Evolutionary conservation across 2,888 invertebrate species (phyloP).

Genomic region (Lepas anatifera): DNA sequence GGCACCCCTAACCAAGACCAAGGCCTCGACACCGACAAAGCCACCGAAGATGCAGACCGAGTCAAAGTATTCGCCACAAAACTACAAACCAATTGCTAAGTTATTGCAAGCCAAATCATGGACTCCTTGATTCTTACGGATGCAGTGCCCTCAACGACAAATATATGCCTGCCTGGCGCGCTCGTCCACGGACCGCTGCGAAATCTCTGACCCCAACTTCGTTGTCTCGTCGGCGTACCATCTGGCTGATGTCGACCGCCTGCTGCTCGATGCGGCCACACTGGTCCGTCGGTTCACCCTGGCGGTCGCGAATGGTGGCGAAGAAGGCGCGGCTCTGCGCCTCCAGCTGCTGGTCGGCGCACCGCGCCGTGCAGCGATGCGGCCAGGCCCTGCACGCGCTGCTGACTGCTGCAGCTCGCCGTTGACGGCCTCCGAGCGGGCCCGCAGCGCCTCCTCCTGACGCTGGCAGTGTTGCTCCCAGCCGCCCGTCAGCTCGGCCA

Average conservation of each 20-base stretch:
- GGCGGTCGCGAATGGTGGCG: not conserved
- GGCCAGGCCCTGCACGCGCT: not conserved
- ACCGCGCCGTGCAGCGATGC: not conserved
- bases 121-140: too few species aligned
- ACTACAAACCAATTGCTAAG: too few species aligned
- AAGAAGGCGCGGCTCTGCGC: not conserved
- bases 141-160: too few species aligned
- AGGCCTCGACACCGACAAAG: too few species aligned
- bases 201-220: not conserved
- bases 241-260: not conserved
- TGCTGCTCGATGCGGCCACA: not conserved
- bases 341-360: conserved; percentile 1
- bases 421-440: conserved; percentile 1
- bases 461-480: not conserved
- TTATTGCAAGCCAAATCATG: too few species aligned
- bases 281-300: not conserved
- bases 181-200: too few species aligned
- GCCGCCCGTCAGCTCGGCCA: not conserved
- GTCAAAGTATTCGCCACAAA: too few species aligned
- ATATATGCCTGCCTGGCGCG: too few species aligned
- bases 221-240: not conserved
- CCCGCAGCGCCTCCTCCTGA: not conserved
- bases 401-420: not conserved
- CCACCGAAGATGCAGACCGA: too few species aligned
- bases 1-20: too few species aligned